Evolutionary conservation across 2,797 vertebrate genomes (phyloP).

Genomic region (Lagorchestes hirsutus): DNA sequence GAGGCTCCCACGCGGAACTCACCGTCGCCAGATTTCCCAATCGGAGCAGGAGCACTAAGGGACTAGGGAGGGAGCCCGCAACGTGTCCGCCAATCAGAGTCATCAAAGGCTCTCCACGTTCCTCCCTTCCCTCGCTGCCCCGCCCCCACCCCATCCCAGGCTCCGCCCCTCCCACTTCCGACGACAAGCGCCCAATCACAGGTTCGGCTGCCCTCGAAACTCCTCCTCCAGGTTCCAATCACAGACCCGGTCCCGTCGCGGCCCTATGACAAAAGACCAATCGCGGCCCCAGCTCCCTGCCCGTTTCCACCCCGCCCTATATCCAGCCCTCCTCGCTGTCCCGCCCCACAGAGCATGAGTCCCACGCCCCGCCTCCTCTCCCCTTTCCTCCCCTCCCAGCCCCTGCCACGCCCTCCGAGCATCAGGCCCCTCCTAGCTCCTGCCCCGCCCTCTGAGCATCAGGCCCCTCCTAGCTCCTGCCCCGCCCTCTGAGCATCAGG

Average conservation of each 20-base stretch:
- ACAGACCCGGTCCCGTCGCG: not conserved
- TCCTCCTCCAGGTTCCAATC: too few relatives aligned
- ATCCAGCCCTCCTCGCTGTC: too few relatives aligned
- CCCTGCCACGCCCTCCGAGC: not conserved
- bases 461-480: not conserved
- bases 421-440: not conserved
- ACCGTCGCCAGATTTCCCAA: not conserved
- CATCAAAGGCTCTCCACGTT: not conserved
- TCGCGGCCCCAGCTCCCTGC: not conserved
- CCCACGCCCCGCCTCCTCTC: not conserved
- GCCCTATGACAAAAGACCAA: not conserved
- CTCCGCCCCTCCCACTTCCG: not conserved
- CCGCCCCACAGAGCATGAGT: not conserved
- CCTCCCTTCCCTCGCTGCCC: not conserved
- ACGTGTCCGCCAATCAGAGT: not conserved
- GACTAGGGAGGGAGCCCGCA: accelerated
- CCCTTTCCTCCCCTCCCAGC: not conserved
- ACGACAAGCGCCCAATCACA: too few relatives aligned
- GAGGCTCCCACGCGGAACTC: not conserved
- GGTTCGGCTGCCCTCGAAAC: too few relatives aligned
- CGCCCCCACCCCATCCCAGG: too few relatives aligned
- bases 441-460: not conserved
- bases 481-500: not conserved
- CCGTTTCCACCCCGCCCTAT: not conserved
- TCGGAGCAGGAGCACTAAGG: too few relatives aligned